Evolutionary conservation across 1,140 invertebrate genomes (phyloP), one percentile per base, ranked within the genome.

Genomic region (Trichonephila clavata): DNA sequence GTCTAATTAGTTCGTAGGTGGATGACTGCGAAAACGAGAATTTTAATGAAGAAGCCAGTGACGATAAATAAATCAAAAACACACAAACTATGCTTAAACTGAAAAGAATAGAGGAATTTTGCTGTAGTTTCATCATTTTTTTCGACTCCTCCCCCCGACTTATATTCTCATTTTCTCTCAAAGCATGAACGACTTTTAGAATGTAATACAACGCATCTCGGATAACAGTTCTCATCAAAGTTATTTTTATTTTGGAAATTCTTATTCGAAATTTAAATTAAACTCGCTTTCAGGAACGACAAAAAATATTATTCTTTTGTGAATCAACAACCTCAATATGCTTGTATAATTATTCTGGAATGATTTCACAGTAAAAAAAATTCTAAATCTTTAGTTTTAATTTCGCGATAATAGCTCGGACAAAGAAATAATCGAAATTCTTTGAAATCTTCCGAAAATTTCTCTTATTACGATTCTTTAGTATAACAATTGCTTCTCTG

Each of bases 1-100:
- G 27, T 63, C 27, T 89, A 89, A 89, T 89, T 89, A 89, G 61
- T 86, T 77, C 63, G 84, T 86, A 57, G 61, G 87, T 65, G 65
- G 87, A 50, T 68, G 21, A 57, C 24, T 57, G 65, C 18, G 61
- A 71, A 89, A 71, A 65, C n/a, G 87, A 86, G 39, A 18, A 77
- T 77, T 77, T 77, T 77, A 77, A 77, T 32, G 68, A 27, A 77
- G 68, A 77, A 84, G 59, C 50, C 57, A 14, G 21, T 16, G 43
- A 14, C 13, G 43, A 21, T 84, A 60, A 84, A 84, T 59, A 60
- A 84, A 59, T 59, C 24, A 27, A 84, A 84, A 77, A 20, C 24
- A n/a, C n/a, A n/a, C n/a, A 27, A 84, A 84, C 50, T 32, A 18
- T 32, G 21, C 81, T 84, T 84, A 84, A 84, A 59, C 21, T 60